Conservation (phyloP, 1,140 invertebrate species). For the Zaprionus capensis region DNA sequence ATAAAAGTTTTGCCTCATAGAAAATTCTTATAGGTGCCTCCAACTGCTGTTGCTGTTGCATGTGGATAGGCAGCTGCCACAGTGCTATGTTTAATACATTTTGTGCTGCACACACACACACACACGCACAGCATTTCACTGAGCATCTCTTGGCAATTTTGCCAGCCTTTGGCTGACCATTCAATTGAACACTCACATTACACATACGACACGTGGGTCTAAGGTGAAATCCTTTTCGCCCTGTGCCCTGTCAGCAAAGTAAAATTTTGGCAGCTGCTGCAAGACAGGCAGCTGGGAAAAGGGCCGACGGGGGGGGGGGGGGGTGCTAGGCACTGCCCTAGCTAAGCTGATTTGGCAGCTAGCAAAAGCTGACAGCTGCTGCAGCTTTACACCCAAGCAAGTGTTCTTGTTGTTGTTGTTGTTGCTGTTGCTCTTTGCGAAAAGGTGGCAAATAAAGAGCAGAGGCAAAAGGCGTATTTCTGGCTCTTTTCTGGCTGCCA, state of each 20-base stretch:
- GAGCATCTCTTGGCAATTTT: slow-evolving; percentile 18
- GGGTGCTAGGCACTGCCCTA: slow-evolving; percentile 4
- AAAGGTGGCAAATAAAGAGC: slow-evolving; percentile 22
- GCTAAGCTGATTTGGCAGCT: slow-evolving; percentile 62
- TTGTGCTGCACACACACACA: slow-evolving; percentile 3
- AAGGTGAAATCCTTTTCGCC: slow-evolving; percentile 38
- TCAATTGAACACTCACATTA: slow-evolving; percentile 56
- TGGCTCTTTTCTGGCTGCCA: slow-evolving; percentile 33
- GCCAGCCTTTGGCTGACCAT: slow-evolving; percentile 46
- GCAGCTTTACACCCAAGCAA: slow-evolving; percentile 7
- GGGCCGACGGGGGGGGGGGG: slow-evolving; percentile 15
- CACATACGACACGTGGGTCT: slow-evolving; percentile 50
- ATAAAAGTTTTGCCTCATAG: slow-evolving; percentile 23
- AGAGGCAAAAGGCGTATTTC: slow-evolving; percentile 25
- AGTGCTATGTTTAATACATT: slow-evolving; percentile 13
- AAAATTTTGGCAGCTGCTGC: slow-evolving; percentile 56
- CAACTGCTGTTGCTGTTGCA: neutral
- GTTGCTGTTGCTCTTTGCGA: neutral
- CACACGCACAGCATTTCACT: neutral
- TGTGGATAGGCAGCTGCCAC: slow-evolving; percentile 25
- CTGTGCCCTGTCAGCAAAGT: slow-evolving; percentile 59
- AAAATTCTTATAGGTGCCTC: neutral
- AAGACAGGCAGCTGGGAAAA: slow-evolving; percentile 20
- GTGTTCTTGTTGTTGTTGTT: neutral
- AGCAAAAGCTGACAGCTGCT: slow-evolving; percentile 48